A percentile compares a stretch with the other conserved stretches of the same genome.
Evolutionary conservation across 2,797 vertebrate species (phyloP).

Genomic region (Sebastiscus albofasciatus): DNA sequence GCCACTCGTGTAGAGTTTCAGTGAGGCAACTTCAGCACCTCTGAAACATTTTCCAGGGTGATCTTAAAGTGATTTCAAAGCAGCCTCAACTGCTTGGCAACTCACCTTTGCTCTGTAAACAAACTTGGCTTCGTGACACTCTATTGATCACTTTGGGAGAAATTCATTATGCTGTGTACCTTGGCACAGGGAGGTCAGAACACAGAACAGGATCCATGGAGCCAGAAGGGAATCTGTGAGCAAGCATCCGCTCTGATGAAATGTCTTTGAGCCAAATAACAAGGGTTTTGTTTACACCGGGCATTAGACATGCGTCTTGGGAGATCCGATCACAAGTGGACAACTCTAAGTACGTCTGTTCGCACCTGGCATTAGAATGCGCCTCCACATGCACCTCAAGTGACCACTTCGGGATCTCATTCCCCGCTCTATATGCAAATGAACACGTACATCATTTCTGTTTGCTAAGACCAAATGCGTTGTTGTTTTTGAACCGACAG

Average conservation of each 20-base stretch:
- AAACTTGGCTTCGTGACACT: constrained; percentile 1
- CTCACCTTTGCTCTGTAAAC: neutral
- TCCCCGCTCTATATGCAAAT: too few relatives aligned
- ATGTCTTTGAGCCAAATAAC: neutral
- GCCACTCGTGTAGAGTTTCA: neutral
- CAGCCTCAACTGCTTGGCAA: neutral
- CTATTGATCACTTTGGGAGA: constrained; percentile 1
- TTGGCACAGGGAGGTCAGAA: neutral
- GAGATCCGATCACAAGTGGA: neutral
- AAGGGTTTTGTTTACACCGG: neutral
- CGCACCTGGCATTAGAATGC: neutral
- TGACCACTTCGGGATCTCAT: too few relatives aligned
- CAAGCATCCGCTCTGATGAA: neutral
- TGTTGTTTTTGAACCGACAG: too few relatives aligned
- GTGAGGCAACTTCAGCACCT: neutral
- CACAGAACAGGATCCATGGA: neutral
- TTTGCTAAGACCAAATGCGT: too few relatives aligned
- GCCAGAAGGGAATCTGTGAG: neutral
- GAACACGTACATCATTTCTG: too few relatives aligned
- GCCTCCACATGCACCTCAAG: too few relatives aligned
- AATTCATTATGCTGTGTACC: neutral
- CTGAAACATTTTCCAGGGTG: neutral
- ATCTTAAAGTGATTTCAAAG: neutral
- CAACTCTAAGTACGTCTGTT: neutral
- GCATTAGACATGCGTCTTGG: neutral